Conservation (phyloP, 2,797 vertebrate species). For the Fistularia tabacaria region DNA sequence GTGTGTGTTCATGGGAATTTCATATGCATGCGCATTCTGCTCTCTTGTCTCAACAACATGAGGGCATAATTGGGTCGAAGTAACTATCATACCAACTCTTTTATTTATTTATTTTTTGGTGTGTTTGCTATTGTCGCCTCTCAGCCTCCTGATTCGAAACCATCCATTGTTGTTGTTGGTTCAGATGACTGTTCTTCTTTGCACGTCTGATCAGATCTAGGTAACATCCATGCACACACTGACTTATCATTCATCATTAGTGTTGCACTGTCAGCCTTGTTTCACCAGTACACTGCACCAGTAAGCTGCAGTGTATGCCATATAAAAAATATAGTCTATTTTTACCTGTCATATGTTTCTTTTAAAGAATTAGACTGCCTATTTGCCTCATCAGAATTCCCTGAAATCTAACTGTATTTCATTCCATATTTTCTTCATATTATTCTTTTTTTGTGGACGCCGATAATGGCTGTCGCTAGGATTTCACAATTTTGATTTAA, state of each 20-base stretch:
- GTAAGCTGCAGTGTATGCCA: no score
- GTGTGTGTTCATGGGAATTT: constrained; percentile 55
- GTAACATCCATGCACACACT: constrained; percentile 34
- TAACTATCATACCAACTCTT: constrained; percentile 35
- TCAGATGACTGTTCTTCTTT: constrained; percentile 33
- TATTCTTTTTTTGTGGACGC: constrained; percentile 19
- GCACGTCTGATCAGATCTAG: constrained; percentile 49
- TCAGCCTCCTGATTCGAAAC: constrained; percentile 17
- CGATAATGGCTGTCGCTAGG: constrained; percentile 46
- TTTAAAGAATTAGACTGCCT: constrained; percentile 36
- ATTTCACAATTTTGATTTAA: constrained; percentile 51
- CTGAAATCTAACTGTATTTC: constrained; percentile 45
- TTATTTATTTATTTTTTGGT: constrained; percentile 47
- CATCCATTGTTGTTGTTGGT: constrained; percentile 37
- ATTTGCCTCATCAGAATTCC: constrained; percentile 46
- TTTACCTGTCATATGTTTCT: no score
- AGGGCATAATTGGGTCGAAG: constrained; percentile 22
- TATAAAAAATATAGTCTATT: no score
- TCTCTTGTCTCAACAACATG: constrained; percentile 23
- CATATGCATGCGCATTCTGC: constrained; percentile 51
- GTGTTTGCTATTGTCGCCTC: constrained; percentile 5
- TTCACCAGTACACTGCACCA: constrained; percentile 13
- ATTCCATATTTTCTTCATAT: no score
- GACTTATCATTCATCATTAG: constrained; percentile 44
- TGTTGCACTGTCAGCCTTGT: constrained; percentile 45